These are phyloP conservation scores for Aporophyla nigra DNA, from an alignment of 2,888 invertebrate species.

Conservation along the genomic window DNA sequence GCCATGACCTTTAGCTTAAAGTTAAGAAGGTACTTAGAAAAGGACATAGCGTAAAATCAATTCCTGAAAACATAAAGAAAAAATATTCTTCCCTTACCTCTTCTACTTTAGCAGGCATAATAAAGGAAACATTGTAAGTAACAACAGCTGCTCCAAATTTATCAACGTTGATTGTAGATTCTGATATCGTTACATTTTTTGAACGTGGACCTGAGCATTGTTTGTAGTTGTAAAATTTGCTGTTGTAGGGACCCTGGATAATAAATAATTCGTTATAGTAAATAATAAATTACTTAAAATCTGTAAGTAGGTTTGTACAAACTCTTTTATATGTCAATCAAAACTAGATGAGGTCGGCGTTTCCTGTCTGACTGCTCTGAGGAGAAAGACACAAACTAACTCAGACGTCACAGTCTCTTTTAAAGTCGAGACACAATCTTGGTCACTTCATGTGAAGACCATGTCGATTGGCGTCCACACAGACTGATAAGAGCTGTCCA, in stretches of 20 bases:
- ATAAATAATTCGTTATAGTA: background rate
- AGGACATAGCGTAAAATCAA: background rate
- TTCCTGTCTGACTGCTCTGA: too few species aligned
- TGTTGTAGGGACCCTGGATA: conserved; percentile 71
- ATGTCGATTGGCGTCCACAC: too few species aligned
- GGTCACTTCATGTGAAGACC: too few species aligned
- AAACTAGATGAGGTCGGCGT: too few species aligned
- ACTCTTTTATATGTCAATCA: too few species aligned
- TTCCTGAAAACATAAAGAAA: background rate
- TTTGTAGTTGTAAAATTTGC: conserved; percentile 66
- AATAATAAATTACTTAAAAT: too few species aligned
- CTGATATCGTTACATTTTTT: conserved; percentile 63
- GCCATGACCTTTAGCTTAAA: background rate
- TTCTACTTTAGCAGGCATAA: conserved; percentile 65
- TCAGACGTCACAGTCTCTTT: too few species aligned
- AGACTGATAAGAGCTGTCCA: too few species aligned
- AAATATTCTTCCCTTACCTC: conserved; percentile 62
- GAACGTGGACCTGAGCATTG: conserved; percentile 73
- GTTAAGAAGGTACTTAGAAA: background rate
- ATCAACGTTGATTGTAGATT: conserved; percentile 44
- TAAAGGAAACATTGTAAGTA: conserved; percentile 67
- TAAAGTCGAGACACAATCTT: too few species aligned
- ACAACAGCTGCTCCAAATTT: conserved; percentile 60
- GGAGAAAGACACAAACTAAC: too few species aligned
- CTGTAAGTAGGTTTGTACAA: too few species aligned